phyloP scores from a whole-genome alignment of 35 echinoderm and acorn worm species.

The Heliocidaris tuberculata region DNA sequence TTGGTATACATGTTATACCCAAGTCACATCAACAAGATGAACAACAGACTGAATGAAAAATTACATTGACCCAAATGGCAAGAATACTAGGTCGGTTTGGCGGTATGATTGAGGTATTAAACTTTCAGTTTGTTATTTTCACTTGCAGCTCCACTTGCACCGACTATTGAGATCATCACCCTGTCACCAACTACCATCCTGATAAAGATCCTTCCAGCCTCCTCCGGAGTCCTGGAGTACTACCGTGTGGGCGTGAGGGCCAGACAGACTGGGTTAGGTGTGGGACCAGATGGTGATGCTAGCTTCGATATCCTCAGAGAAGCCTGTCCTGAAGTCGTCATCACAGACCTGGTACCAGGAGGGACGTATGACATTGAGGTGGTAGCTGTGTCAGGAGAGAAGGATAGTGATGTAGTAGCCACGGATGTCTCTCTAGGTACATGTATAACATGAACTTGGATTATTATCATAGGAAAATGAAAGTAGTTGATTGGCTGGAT shows the following conservation, averaged over 20 bases:
- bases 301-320: constrained; percentile 39
- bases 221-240: constrained; percentile 26
- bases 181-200: neutral
- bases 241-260: neutral
- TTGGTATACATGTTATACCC: too few species aligned
- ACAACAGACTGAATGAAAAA: too few species aligned
- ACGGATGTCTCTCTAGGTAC: constrained; percentile 24
- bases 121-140: neutral
- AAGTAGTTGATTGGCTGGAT: neutral
- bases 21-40: too few species aligned
- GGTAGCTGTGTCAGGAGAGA: neutral
- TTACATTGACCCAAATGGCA: too few species aligned
- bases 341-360: constrained; percentile 50
- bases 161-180: neutral
- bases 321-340: constrained; percentile 48
- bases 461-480: too few species aligned
- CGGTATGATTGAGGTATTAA: too few species aligned
- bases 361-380: constrained; percentile 45
- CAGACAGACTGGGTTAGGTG: constrained; percentile 14
- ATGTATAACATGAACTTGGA: neutral
- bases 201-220: neutral
- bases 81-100: too few species aligned
- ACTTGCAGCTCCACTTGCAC: constrained; percentile 22
- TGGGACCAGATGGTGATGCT: neutral
- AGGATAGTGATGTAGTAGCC: neutral